phyloP scores from a whole-genome alignment of 2,888 invertebrate genomes.

The Megamerina dolium region DNA sequence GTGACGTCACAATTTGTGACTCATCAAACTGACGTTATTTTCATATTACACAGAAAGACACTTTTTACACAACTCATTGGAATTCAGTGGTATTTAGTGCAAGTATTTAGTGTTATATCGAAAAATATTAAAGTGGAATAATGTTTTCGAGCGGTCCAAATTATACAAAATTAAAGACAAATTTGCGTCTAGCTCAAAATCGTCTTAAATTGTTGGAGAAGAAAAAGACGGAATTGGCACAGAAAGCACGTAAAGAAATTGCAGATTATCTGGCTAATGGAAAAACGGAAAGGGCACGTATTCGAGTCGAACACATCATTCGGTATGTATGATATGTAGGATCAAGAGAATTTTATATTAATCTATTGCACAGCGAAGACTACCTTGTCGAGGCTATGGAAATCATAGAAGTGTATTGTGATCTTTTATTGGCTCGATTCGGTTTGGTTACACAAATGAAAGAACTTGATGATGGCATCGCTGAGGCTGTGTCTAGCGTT shows the following conservation, averaged over 20 bases:
- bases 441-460: constrained; percentile 96
- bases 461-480: constrained; percentile 89
- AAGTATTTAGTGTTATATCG: background rate
- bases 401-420: constrained; percentile 98
- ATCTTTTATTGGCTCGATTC: constrained; percentile 90
- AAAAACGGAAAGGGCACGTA: constrained; percentile 85
- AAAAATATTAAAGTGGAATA: constrained; percentile 10
- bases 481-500: constrained; percentile 86
- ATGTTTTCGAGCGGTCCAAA: constrained; percentile 92
- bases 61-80: too few relatives aligned
- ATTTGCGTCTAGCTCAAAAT: constrained; percentile 86
- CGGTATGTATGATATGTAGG: constrained; percentile 50
- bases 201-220: constrained; percentile 92
- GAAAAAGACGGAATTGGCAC: constrained; percentile 94
- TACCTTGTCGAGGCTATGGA: constrained; percentile 99
- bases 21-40: too few relatives aligned
- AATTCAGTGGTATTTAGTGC: too few relatives aligned
- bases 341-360: background rate
- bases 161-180: constrained; percentile 94
- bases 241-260: constrained; percentile 91
- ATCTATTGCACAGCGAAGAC: constrained; percentile 68
- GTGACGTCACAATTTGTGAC: background rate
- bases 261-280: constrained; percentile 88
- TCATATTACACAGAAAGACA: too few relatives aligned
- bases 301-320: constrained; percentile 97